These are phyloP conservation scores for Cryptophagus acutangulus DNA, from an alignment of 2,888 invertebrate species.

Conservation along the genomic window DNA sequence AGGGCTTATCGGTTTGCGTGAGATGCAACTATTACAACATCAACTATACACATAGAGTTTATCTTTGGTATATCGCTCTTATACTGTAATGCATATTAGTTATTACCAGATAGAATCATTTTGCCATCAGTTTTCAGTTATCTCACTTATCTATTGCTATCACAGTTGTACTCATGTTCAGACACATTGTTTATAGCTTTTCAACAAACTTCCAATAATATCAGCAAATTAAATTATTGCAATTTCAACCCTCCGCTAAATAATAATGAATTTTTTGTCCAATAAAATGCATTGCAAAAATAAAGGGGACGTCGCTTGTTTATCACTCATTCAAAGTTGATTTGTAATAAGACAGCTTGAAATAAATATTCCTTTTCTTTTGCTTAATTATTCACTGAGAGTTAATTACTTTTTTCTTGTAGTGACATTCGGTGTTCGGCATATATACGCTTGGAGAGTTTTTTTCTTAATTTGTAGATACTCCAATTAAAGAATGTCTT, in stretches of 20 bases:
- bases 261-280: too few species aligned
- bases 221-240: too few species aligned
- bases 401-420: constrained; percentile 40
- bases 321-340: constrained; percentile 25
- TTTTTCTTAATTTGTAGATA: constrained; percentile 39
- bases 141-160: constrained; percentile 21
- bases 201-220: constrained; percentile 3
- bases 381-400: constrained; percentile 36
- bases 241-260: too few species aligned
- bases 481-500: constrained; percentile 38
- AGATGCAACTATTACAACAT: constrained; percentile 41
- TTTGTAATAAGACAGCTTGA: constrained; percentile 27
- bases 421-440: constrained; percentile 35
- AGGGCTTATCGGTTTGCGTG: constrained; percentile 38
- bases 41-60: constrained; percentile 38
- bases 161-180: constrained; percentile 4
- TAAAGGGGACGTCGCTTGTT: too few species aligned
- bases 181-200: constrained; percentile 3
- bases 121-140: constrained; percentile 39
- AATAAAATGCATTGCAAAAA: too few species aligned
- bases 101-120: constrained; percentile 41
- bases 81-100: constrained; percentile 42
- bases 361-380: constrained; percentile 30
- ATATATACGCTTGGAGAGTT: constrained; percentile 28
- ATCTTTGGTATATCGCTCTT: constrained; percentile 39